Evolutionary conservation across 2,888 invertebrate genomes (phyloP).

Genomic region (Helicoverpa assulta): DNA sequence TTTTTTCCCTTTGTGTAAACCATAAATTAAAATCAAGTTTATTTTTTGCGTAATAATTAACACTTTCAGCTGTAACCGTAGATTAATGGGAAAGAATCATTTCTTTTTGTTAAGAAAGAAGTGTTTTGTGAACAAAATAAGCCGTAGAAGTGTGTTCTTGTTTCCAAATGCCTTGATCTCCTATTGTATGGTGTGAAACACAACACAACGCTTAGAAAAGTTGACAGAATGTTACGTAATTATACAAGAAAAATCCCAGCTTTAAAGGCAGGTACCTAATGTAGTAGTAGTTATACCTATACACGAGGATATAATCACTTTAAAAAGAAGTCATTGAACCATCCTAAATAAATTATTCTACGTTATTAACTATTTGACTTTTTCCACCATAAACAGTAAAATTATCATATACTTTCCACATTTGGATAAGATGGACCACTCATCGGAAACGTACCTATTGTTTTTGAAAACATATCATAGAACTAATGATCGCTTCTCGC

Average conservation of each 20-base stretch:
- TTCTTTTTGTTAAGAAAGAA: constrained; percentile 14
- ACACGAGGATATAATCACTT: neutral
- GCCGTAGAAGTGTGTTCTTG: constrained; percentile 32
- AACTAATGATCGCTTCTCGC: constrained; percentile 35
- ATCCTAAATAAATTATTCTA: neutral
- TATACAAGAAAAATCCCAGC: neutral
- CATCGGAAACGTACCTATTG: too few relatives aligned
- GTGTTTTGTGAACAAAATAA: constrained; percentile 28
- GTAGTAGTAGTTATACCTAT: neutral
- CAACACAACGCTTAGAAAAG: neutral
- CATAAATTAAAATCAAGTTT: constrained; percentile 8
- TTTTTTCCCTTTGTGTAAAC: neutral
- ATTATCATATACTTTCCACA: too few relatives aligned
- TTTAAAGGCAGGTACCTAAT: neutral
- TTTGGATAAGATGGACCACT: too few relatives aligned
- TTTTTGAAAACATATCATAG: neutral
- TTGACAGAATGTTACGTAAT: constrained; percentile 7
- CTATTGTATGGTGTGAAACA: constrained; percentile 19
- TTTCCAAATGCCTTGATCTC: constrained; percentile 28
- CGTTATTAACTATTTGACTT: neutral
- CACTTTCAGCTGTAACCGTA: neutral
- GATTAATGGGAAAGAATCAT: constrained; percentile 17
- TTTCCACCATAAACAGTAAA: too few relatives aligned
- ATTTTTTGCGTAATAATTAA: constrained; percentile 13
- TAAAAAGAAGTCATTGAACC: neutral